A percentile compares a stretch with the other conserved stretches of the same genome.
These are phyloP conservation scores for Pyralis farinalis DNA, from an alignment of 2,888 invertebrate genomes.

Conservation along the genomic window DNA sequence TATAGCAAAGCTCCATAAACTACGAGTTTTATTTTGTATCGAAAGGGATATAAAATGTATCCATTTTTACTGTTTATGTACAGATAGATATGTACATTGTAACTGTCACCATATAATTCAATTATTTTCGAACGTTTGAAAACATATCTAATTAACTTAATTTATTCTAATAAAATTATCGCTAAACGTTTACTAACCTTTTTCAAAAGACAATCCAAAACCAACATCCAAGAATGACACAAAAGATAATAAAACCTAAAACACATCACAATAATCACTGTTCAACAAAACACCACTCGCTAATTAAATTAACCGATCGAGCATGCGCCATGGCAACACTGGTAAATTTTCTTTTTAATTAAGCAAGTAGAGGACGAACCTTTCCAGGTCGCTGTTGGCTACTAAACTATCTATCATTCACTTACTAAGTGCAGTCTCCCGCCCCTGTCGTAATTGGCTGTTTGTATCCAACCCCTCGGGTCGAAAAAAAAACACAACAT, in stretches of 20 bases:
- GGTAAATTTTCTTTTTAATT: conserved; percentile 9
- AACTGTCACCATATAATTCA: conserved; percentile 19
- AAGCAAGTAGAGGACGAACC: conserved; percentile 43
- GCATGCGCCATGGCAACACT: conserved; percentile 63
- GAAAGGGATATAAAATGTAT: too few relatives aligned
- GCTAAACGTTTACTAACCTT: conserved; percentile 36
- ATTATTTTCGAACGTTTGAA: conserved; percentile 14
- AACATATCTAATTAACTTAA: not conserved
- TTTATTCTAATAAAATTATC: not conserved
- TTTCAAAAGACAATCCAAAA: conserved; percentile 32
- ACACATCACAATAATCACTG: conserved; percentile 64
- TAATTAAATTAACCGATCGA: conserved; percentile 71
- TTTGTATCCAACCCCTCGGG: conserved; percentile 76
- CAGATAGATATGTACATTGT: too few relatives aligned
- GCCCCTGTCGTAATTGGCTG: conserved; percentile 76
- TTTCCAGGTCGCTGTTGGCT: conserved; percentile 57
- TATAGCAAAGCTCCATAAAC: too few relatives aligned
- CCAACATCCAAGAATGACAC: conserved; percentile 35
- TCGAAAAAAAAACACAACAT: conserved; percentile 74
- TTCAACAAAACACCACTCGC: conserved; percentile 53
- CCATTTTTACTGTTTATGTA: too few relatives aligned
- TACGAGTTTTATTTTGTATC: too few relatives aligned
- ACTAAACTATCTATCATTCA: conserved; percentile 75
- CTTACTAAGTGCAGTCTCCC: conserved; percentile 66
- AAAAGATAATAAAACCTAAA: conserved; percentile 31